phyloP scores from a whole-genome alignment of 2,888 invertebrate species.

The Acrocyrtus sp. region DNA sequence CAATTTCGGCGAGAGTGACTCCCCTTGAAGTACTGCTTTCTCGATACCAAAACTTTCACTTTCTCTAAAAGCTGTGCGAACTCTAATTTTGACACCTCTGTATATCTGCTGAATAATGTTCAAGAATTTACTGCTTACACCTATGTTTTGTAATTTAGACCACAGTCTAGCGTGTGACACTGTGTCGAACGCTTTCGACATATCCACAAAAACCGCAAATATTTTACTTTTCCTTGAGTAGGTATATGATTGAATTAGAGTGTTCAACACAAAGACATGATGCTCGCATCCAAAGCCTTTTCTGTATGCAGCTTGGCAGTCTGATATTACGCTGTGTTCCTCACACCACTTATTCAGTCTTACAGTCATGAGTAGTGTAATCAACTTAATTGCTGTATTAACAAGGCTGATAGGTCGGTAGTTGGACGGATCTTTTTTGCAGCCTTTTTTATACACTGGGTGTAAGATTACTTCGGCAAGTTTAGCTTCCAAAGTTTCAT shows the following conservation, averaged over 20 bases:
- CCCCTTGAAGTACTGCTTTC: constrained; percentile 17
- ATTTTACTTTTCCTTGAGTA: neutral
- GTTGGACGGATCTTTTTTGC: neutral
- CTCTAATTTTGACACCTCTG: constrained; percentile 3
- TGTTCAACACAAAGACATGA: constrained; percentile 18
- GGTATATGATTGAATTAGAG: neutral
- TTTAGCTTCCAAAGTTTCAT: too few relatives aligned
- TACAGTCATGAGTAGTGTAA: neutral
- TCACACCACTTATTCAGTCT: constrained; percentile 10
- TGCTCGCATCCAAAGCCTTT: constrained; percentile 18
- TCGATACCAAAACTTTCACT: constrained; percentile 7
- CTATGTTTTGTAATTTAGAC: neutral
- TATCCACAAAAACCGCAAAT: constrained; percentile 16
- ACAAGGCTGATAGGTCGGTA: constrained; percentile 12
- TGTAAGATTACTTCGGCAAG: neutral
- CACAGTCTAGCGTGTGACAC: constrained; percentile 1
- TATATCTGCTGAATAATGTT: constrained; percentile 6
- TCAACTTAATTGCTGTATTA: constrained; percentile 6
- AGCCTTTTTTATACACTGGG: constrained; percentile 20
- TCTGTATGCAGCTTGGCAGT: constrained; percentile 18
- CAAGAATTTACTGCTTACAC: constrained; percentile 20
- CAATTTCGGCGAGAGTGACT: constrained; percentile 6
- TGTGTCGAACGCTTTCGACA: constrained; percentile 22
- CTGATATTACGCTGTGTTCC: neutral
- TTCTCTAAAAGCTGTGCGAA: constrained; percentile 1